Evolutionary conservation across 2,113 vertebrate species (phyloP).

Genomic region (Centrocercus urophasianus): DNA sequence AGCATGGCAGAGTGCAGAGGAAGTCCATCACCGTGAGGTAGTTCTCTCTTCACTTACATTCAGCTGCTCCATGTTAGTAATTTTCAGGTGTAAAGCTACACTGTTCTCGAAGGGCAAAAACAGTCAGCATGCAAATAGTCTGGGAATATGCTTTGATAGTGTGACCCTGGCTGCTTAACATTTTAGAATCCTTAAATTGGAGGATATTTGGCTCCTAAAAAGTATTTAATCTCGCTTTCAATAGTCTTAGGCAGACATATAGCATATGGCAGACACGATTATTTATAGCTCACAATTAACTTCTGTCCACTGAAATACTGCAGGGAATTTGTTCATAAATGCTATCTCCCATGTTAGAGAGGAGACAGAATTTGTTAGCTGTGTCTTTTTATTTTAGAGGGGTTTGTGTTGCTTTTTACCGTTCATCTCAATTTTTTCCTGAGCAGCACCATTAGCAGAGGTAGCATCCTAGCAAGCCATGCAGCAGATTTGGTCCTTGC

Average conservation of each 20-base stretch:
- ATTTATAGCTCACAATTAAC: slow-evolving; percentile 54
- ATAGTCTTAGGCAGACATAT: not conserved
- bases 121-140: not conserved
- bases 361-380: not conserved
- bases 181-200: slow-evolving; percentile 21
- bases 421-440: not conserved
- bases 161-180: slow-evolving; percentile 20
- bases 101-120: not conserved
- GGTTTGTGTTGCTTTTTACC: not conserved
- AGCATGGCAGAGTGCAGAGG: not conserved
- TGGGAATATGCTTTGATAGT: not conserved
- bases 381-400: not conserved
- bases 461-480: not conserved
- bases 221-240: slow-evolving; percentile 36
- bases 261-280: slow-evolving; percentile 39
- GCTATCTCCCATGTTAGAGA: not conserved
- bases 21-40: not conserved
- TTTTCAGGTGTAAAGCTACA: not conserved
- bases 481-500: not conserved
- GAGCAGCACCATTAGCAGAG: not conserved
- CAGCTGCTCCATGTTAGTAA: not conserved
- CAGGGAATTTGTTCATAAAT: not conserved
- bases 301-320: slow-evolving; percentile 29
- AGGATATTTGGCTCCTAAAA: slow-evolving; percentile 25
- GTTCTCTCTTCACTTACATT: not conserved